Percentiles rank a stretch among this genome's conserved stretches.
Evolutionary conservation across 1,140 invertebrate genomes (phyloP).

Genomic region (Ericerus pela): DNA sequence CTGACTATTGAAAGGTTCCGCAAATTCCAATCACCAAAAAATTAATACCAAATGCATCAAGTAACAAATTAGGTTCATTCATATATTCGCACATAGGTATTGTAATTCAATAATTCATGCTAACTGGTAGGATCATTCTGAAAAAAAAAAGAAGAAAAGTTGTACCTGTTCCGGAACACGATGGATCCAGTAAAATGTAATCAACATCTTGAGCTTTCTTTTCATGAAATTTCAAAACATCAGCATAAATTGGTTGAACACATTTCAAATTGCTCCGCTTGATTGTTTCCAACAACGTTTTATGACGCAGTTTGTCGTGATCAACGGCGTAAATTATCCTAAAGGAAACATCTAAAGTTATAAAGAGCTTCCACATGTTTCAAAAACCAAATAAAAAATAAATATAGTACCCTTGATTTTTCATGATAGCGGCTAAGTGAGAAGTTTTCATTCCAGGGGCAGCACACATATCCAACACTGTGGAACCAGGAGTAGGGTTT

Average conservation of each 20-base stretch:
- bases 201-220: slow-evolving; percentile 50
- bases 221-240: slow-evolving; percentile 38
- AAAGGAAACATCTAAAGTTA: background rate
- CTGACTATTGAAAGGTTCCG: no score
- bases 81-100: no score
- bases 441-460: slow-evolving; percentile 93
- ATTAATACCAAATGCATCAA: no score
- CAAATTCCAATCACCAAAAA: no score
- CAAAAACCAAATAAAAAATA: slow-evolving; percentile 11
- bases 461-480: slow-evolving; percentile 81
- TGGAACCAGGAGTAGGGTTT: slow-evolving; percentile 46
- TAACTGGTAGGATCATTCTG: no score
- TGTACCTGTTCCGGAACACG: slow-evolving; percentile 84
- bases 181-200: slow-evolving; percentile 87
- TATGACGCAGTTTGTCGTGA: slow-evolving; percentile 45
- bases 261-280: slow-evolving; percentile 44
- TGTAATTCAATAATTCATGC: no score
- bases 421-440: slow-evolving; percentile 66
- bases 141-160: slow-evolving; percentile 19
- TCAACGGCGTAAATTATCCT: slow-evolving; percentile 74
- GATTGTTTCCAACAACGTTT: slow-evolving; percentile 45
- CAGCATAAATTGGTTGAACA: slow-evolving; percentile 47
- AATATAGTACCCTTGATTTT: slow-evolving; percentile 57
- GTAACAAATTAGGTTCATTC: no score
- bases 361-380: background rate